A percentile compares a stretch with the other conserved stretches of the same genome.
Evolutionary conservation across 2,888 invertebrate species (phyloP).

Genomic region (Conomelus anceps): DNA sequence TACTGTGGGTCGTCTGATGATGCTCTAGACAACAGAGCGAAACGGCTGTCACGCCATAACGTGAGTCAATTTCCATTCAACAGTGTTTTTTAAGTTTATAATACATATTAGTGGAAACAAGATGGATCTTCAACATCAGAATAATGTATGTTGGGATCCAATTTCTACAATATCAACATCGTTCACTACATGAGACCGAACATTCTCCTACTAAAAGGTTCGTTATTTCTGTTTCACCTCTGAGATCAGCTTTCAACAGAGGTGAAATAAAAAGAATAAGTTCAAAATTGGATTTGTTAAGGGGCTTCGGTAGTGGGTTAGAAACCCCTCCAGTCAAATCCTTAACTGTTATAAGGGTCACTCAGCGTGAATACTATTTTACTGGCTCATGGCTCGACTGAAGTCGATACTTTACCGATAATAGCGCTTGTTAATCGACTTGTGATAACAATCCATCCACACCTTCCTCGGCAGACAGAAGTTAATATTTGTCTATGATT

Average conservation of each 20-base stretch:
- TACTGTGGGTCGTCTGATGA: too few relatives aligned
- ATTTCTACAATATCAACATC: background rate
- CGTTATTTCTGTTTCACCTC: background rate
- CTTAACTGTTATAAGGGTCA: background rate
- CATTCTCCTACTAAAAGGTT: background rate
- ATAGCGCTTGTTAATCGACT: background rate
- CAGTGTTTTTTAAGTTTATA: too few relatives aligned
- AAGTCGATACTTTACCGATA: background rate
- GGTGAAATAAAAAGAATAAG: background rate
- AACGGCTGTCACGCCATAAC: too few relatives aligned
- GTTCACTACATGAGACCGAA: background rate
- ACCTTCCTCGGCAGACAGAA: background rate
- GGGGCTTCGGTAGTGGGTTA: background rate
- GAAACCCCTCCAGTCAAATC: background rate
- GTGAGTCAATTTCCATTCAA: too few relatives aligned
- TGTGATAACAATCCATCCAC: background rate
- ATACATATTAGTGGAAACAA: too few relatives aligned
- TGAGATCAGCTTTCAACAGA: background rate
- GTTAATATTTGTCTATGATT: background rate
- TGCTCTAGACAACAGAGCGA: too few relatives aligned
- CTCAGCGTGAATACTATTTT: background rate
- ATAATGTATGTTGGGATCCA: background rate
- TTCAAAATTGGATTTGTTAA: background rate
- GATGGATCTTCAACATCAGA: too few relatives aligned
- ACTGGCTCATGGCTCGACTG: background rate